Evolutionary conservation across 2,888 invertebrate genomes (phyloP), one percentile per base, ranked within the genome.

Genomic region (Netelia inedita): DNA sequence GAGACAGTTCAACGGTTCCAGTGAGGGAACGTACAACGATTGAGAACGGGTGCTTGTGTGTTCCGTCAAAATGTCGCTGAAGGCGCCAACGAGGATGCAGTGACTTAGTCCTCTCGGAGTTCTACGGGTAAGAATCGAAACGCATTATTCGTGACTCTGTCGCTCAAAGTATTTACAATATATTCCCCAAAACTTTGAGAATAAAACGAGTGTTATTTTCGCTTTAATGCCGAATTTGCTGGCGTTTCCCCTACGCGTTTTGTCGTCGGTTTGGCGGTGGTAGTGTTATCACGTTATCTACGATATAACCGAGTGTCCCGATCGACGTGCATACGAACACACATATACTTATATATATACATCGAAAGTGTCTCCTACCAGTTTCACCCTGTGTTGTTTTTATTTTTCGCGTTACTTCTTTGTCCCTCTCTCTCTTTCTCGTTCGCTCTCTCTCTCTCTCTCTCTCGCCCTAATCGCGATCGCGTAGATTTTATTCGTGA

Each of bases 51-150:
- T 86, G 28, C 59, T 35, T 74, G 55, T 84, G 87, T 53, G 65
- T 87, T 89, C 89, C 90, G 91, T 92, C 91, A 91, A 92, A 92
- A 92, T 92, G 92, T 92, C 92, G 92, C 90, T 92, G 89, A 90
- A 90, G 92, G 90, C 91, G 91, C 91, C 90, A 92, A 91, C 91
- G 90, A 91, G 89, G 90, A 92, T 89, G 89, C 90, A 91, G 90
- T 91, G 90, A 53, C 19, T 61, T 10, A 66, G 73, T 87, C 85
- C 85, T 84, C 43, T 79, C 73, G 43, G 57, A 55, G 69, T 84
- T 73, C 55, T 71, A 66, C 66, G 63, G 65, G 79, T 79, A 79
- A 79, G 55, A 79, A 69, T 59, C 59, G 23, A 61, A 46, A 46
- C 10, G 10, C 46, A 55, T 46, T 53, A 50, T 21, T 19, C 2